A percentile compares a stretch with the other conserved stretches of the same genome.
Evolutionary conservation across 2,888 invertebrate genomes (phyloP).

Genomic region (Ceriagrion tenellum): DNA sequence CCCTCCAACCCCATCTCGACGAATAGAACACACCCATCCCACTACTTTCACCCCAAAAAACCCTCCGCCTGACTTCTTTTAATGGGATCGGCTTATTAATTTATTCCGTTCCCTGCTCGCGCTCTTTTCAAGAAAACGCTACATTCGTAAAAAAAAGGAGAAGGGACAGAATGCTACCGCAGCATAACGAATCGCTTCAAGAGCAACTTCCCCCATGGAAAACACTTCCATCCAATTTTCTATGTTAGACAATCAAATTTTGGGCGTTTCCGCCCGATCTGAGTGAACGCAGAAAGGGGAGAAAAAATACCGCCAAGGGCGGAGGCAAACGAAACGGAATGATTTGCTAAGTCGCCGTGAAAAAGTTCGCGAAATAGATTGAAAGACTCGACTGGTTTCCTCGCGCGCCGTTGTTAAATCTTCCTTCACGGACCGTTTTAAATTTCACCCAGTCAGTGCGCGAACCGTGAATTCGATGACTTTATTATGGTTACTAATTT

Average conservation of each 20-base stretch:
- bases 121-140: background rate
- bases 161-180: slow-evolving; percentile 41
- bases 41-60: too few relatives aligned
- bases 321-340: background rate
- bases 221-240: slow-evolving; percentile 28
- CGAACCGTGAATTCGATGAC: background rate
- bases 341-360: slow-evolving; percentile 19
- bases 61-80: background rate
- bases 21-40: background rate
- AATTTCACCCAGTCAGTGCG: background rate
- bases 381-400: background rate
- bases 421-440: background rate
- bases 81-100: slow-evolving; percentile 64
- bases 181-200: slow-evolving; percentile 40
- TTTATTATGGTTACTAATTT: background rate
- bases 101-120: slow-evolving; percentile 44
- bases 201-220: background rate
- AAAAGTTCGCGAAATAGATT: background rate
- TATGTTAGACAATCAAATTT: slow-evolving; percentile 34
- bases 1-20: background rate
- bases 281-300: background rate
- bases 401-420: background rate
- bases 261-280: background rate
- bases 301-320: background rate
- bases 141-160: slow-evolving; percentile 18